phyloP scores from a whole-genome alignment of 2,888 invertebrate genomes.

The Thecocarcelia acutangulata region DNA sequence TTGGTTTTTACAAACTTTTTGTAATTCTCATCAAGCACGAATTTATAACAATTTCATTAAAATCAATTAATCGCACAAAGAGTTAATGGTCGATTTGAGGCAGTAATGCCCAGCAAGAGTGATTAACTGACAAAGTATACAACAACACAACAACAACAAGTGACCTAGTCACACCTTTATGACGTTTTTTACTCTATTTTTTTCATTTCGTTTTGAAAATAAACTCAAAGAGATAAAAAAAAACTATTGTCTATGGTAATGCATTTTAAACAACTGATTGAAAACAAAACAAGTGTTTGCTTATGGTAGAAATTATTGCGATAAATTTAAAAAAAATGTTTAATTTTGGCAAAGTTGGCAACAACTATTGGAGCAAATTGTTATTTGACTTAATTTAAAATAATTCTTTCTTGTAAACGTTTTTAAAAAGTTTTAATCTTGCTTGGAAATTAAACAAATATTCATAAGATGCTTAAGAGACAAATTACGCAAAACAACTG shows the following conservation, averaged over 20 bases:
- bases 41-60: slow-evolving; percentile 51
- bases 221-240: slow-evolving; percentile 24
- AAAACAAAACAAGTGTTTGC: slow-evolving; percentile 26
- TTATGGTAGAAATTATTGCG: slow-evolving; percentile 48
- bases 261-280: background rate
- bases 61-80: slow-evolving; percentile 56
- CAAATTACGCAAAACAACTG: slow-evolving; percentile 52
- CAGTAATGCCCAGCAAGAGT: slow-evolving; percentile 26
- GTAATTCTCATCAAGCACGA: slow-evolving; percentile 37
- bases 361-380: background rate
- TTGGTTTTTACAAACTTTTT: background rate
- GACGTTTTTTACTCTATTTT: slow-evolving; percentile 19
- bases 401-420: background rate
- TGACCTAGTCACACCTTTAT: slow-evolving; percentile 60
- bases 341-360: slow-evolving; percentile 44
- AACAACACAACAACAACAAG: slow-evolving; percentile 14
- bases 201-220: background rate
- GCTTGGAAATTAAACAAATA: slow-evolving; percentile 47
- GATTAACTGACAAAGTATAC: slow-evolving; percentile 16
- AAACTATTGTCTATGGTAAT: background rate
- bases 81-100: slow-evolving; percentile 9
- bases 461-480: slow-evolving; percentile 1
- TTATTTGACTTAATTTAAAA: background rate
- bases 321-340: slow-evolving; percentile 17
- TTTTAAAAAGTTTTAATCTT: slow-evolving; percentile 17